Percentiles rank a stretch among this genome's conserved stretches.
Conservation (phyloP, 1,140 invertebrate species). For the Trachymyrmex septentrionalis region DNA sequence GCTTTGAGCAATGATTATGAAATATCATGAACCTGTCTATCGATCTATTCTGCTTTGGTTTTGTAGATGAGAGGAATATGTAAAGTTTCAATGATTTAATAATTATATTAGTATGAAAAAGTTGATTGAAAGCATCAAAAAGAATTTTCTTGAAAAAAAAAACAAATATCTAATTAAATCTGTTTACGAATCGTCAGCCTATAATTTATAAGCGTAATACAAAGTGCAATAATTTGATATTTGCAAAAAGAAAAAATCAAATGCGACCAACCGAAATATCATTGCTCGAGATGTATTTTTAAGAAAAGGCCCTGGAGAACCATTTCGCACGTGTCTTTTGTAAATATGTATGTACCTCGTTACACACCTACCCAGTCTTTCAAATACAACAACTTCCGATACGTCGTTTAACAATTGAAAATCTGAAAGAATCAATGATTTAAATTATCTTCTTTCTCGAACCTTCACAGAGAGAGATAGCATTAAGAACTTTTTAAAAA, state of each 20-base stretch:
- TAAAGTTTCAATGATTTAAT: slow-evolving; percentile 13
- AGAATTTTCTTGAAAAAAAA: neutral
- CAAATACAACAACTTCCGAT: slow-evolving; percentile 64
- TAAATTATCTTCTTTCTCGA: neutral
- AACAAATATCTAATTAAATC: slow-evolving; percentile 4
- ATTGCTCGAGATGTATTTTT: slow-evolving; percentile 47
- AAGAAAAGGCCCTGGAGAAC: slow-evolving; percentile 22
- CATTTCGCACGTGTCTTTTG: slow-evolving; percentile 68
- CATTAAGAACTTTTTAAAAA: slow-evolving; percentile 10
- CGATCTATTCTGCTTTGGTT: slow-evolving; percentile 20
- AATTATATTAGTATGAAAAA: slow-evolving; percentile 4
- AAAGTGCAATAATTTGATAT: slow-evolving; percentile 1
- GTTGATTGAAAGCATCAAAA: neutral
- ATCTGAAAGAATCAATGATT: slow-evolving; percentile 29
- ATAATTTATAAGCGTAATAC: slow-evolving; percentile 14
- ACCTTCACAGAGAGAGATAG: neutral
- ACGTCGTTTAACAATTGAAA: neutral
- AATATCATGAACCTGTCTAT: slow-evolving; percentile 38
- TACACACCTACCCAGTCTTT: slow-evolving; percentile 80
- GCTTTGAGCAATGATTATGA: slow-evolving; percentile 35
- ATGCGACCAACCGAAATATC: neutral
- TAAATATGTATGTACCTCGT: slow-evolving; percentile 81
- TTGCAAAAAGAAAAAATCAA: neutral
- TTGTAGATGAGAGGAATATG: neutral
- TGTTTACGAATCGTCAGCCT: neutral